These are phyloP conservation scores for Papilio elwesi DNA, from an alignment of 2,888 invertebrate genomes.

Conservation along the genomic window DNA sequence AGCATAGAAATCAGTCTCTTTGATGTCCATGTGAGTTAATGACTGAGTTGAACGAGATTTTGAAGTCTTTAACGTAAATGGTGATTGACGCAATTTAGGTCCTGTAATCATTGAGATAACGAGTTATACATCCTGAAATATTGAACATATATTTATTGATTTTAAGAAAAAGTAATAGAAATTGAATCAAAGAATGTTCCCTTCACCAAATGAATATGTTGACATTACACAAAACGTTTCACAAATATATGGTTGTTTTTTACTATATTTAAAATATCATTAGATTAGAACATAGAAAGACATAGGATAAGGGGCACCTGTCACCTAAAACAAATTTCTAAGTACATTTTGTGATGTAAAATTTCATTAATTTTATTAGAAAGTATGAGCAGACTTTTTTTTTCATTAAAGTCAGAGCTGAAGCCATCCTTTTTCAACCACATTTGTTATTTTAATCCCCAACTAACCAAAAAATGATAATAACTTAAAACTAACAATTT, in stretches of 20 bases:
- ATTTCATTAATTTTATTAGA: too few species aligned
- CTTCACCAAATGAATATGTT: slow-evolving; percentile 1
- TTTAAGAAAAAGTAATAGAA: not conserved
- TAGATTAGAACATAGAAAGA: not conserved
- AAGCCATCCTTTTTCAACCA: too few species aligned
- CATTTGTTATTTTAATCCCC: too few species aligned
- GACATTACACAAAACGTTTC: not conserved
- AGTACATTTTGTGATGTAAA: too few species aligned
- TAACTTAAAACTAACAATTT: too few species aligned
- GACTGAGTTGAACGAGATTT: slow-evolving; percentile 81
- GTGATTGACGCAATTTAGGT: slow-evolving; percentile 74
- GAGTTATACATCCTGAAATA: not conserved
- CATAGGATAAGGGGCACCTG: too few species aligned
- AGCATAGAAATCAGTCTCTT: slow-evolving; percentile 91
- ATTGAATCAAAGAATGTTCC: not conserved
- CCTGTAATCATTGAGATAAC: slow-evolving; percentile 53
- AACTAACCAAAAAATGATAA: too few species aligned
- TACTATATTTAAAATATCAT: not conserved
- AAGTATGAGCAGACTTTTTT: too few species aligned
- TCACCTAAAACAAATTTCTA: too few species aligned
- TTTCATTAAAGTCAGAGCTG: too few species aligned
- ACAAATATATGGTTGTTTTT: not conserved
- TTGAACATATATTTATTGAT: not conserved
- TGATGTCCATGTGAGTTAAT: slow-evolving; percentile 72
- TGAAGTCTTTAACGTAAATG: slow-evolving; percentile 71